A percentile compares a stretch with the other conserved stretches of the same genome.
These are phyloP conservation scores for Crocuta crocuta DNA, from an alignment of 2,113 vertebrate genomes.

Conservation along the genomic window DNA sequence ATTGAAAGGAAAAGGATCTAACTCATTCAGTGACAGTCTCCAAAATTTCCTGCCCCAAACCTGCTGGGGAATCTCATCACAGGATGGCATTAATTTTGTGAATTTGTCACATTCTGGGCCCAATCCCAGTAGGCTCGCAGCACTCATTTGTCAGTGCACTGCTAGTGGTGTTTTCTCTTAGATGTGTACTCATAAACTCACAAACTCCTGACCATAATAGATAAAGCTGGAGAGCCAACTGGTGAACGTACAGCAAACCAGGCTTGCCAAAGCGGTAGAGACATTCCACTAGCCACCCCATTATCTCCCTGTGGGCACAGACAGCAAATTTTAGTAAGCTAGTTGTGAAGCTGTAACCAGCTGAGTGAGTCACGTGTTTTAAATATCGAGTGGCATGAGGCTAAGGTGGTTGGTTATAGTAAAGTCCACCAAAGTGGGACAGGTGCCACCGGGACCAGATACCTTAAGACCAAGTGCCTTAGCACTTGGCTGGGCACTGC, in stretches of 20 bases:
- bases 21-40: background rate
- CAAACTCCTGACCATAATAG: too few relatives aligned
- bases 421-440: background rate
- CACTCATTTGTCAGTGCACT: background rate
- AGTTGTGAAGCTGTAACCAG: background rate
- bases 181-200: background rate
- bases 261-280: background rate
- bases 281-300: background rate
- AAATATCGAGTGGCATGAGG: background rate
- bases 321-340: background rate
- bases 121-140: background rate
- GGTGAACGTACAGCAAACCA: background rate
- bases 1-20: background rate
- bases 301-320: background rate
- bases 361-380: background rate
- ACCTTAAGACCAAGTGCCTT: background rate
- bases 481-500: background rate
- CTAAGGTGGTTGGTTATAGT: background rate
- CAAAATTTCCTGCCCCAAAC: background rate
- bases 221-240: background rate
- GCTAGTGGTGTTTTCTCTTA: background rate
- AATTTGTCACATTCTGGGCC: constrained; percentile 14
- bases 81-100: background rate
- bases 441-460: background rate
- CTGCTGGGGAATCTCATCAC: background rate